These are phyloP conservation scores for Apeltes quadracus DNA, from an alignment of 2,113 vertebrate genomes.

Conservation along the genomic window DNA sequence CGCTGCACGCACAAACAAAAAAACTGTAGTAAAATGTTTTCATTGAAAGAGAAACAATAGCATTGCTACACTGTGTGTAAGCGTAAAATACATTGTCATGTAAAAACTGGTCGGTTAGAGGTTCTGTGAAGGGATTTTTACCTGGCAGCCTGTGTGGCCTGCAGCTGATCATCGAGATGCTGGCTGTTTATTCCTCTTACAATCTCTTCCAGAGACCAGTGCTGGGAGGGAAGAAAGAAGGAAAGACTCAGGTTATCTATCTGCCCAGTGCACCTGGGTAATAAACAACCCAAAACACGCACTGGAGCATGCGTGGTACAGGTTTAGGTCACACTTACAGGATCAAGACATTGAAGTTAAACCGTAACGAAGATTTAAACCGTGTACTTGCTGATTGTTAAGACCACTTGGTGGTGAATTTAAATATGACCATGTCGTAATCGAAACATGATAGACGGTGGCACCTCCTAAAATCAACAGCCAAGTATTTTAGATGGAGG, in stretches of 20 bases:
- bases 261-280: not conserved
- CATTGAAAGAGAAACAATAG: not conserved
- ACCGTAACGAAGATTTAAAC: not conserved
- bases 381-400: too few relatives aligned
- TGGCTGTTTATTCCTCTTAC: conserved; percentile 83
- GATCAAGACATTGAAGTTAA: not conserved
- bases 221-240: conserved; percentile 71
- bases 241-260: conserved; percentile 19
- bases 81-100: not conserved
- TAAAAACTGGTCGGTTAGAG: not conserved
- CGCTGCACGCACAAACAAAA: too few relatives aligned
- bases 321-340: not conserved
- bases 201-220: conserved; percentile 91
- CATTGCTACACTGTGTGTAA: not conserved
- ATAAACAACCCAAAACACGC: conserved; percentile 12
- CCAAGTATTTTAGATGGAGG: not conserved
- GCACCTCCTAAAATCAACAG: too few relatives aligned
- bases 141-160: conserved; percentile 92
- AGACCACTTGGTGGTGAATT: too few relatives aligned
- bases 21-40: not conserved
- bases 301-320: not conserved
- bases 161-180: conserved; percentile 84
- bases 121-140: conserved; percentile 50
- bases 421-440: too few relatives aligned
- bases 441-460: too few relatives aligned